Percentiles rank a stretch among this genome's conserved stretches.
Evolutionary conservation across 1,140 invertebrate species (phyloP).

Genomic region (Gonioctena quinquepunctata): DNA sequence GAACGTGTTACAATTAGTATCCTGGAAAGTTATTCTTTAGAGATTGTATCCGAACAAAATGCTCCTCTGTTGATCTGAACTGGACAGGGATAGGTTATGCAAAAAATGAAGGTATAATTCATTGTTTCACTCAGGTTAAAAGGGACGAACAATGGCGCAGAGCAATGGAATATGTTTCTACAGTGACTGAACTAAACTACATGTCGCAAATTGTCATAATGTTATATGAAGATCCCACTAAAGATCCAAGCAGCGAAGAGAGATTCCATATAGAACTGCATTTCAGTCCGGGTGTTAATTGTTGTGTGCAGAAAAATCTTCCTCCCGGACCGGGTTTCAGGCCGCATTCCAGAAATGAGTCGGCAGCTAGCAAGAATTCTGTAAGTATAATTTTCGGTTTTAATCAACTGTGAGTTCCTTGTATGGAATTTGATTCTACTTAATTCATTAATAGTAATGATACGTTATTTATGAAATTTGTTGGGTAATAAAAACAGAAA

Average conservation of each 20-base stretch:
- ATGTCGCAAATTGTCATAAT: constrained; percentile 99
- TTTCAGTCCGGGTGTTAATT: constrained; percentile 96
- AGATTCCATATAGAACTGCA: constrained; percentile 96
- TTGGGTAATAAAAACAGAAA: no score
- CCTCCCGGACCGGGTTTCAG: constrained; percentile 92
- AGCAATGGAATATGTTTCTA: constrained; percentile 97
- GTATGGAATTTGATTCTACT: no score
- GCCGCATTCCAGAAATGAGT: constrained; percentile 86
- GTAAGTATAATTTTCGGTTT: constrained; percentile 51
- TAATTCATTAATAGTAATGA: no score
- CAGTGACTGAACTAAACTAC: constrained; percentile 98
- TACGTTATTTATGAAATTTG: no score
- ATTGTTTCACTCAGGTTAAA: constrained; percentile 60
- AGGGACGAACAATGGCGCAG: constrained; percentile 97
- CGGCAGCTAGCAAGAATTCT: constrained; percentile 58
- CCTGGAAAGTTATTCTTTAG: no score
- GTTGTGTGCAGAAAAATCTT: constrained; percentile 91
- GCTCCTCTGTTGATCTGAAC: no score
- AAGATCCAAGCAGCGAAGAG: constrained; percentile 87
- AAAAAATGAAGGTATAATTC: neutral
- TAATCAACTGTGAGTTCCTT: no score
- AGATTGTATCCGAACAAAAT: no score
- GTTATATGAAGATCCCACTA: constrained; percentile 98
- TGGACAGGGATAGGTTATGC: neutral
- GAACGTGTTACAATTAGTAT: no score